These are phyloP conservation scores for Drosophila nigrodunni DNA, from an alignment of 1,140 invertebrate species.

Conservation along the genomic window DNA sequence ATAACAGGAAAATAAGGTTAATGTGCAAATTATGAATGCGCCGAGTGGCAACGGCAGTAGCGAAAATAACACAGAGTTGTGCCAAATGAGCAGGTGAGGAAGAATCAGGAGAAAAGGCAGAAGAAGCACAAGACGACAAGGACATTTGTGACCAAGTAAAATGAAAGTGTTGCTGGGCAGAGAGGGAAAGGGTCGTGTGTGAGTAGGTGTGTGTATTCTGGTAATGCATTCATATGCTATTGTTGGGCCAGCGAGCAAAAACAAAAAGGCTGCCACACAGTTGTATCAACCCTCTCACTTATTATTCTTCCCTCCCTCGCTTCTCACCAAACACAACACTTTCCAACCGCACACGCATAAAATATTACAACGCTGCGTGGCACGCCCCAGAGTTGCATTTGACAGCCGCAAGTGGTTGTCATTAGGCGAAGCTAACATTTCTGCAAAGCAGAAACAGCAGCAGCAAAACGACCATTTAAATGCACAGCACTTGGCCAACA, in stretches of 20 bases:
- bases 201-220: slow-evolving; percentile 27
- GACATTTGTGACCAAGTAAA: slow-evolving; percentile 52
- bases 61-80: slow-evolving; percentile 18
- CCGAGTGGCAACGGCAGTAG: slow-evolving; percentile 35
- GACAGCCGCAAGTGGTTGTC: slow-evolving; percentile 81
- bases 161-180: slow-evolving; percentile 60
- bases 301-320: neutral
- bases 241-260: slow-evolving; percentile 56
- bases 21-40: slow-evolving; percentile 70
- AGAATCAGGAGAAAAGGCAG: slow-evolving; percentile 9
- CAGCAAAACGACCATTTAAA: slow-evolving; percentile 74
- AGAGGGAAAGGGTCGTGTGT: slow-evolving; percentile 15
- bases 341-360: slow-evolving; percentile 55
- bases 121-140: slow-evolving; percentile 20
- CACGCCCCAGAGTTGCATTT: slow-evolving; percentile 72
- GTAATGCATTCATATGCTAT: slow-evolving; percentile 71
- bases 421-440: slow-evolving; percentile 56
- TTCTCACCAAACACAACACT: neutral
- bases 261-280: slow-evolving; percentile 36
- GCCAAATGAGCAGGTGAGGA: slow-evolving; percentile 27
- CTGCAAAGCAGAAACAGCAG: neutral
- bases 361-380: slow-evolving; percentile 73
- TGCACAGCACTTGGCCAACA: slow-evolving; percentile 66
- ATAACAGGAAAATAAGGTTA: slow-evolving; percentile 76
- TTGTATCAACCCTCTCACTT: neutral